phyloP scores from a whole-genome alignment of 1,140 invertebrate genomes.

The Campoletis sonorensis region DNA sequence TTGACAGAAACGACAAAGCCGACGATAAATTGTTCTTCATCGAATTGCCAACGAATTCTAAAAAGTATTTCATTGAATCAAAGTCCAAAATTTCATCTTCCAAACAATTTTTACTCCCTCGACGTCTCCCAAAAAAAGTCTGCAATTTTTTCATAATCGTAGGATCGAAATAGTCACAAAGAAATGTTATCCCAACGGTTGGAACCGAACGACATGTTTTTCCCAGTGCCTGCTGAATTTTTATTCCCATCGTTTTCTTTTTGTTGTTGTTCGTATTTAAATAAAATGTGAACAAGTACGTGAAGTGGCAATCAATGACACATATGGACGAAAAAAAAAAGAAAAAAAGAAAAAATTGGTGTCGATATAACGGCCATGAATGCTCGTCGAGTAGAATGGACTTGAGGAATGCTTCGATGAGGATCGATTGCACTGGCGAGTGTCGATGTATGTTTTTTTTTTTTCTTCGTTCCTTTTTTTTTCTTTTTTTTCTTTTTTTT shows the following conservation, averaged over 20 bases:
- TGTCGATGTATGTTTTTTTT: not conserved
- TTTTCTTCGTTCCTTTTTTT: too few species aligned
- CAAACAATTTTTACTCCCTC: too few species aligned
- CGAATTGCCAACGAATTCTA: too few species aligned
- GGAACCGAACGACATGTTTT: not conserved
- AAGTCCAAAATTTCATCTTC: too few species aligned
- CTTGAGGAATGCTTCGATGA: conserved; percentile 7
- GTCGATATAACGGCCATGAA: not conserved
- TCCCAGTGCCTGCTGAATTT: not conserved
- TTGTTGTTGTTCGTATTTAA: not conserved
- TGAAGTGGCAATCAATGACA: conserved; percentile 10
- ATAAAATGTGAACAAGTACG: conserved; percentile 1
- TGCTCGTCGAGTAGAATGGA: conserved; percentile 2
- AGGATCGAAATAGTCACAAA: too few species aligned
- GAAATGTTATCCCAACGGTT: not conserved
- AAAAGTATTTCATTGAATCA: too few species aligned
- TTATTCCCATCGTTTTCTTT: not conserved
- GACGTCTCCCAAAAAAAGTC: too few species aligned
- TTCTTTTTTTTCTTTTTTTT: conserved; percentile 22
- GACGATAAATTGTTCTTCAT: too few species aligned
- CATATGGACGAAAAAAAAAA: not conserved
- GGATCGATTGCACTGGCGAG: conserved; percentile 9
- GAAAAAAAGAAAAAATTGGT: not conserved
- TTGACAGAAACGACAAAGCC: too few species aligned
- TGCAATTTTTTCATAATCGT: too few species aligned